Percentiles rank a stretch among this genome's conserved stretches.
Evolutionary conservation across 2,888 invertebrate genomes (phyloP).

Genomic region (Melikaiella ostensackeni): DNA sequence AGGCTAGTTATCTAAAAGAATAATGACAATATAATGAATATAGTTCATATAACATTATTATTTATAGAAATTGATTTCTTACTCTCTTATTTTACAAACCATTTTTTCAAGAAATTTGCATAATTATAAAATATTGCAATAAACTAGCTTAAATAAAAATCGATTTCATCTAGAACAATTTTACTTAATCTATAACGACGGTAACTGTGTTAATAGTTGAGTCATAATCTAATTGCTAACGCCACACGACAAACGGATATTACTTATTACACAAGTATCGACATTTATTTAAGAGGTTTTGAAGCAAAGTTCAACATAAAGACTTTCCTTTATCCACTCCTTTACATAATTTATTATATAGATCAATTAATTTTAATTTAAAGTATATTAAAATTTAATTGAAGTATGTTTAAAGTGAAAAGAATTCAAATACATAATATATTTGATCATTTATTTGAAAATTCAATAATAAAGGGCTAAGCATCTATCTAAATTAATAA

Average conservation of each 20-base stretch:
- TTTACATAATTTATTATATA: not conserved
- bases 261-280: constrained; percentile 22
- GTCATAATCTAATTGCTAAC: constrained; percentile 32
- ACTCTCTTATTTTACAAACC: not conserved
- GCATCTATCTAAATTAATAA: too few species aligned
- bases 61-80: not conserved
- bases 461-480: too few species aligned
- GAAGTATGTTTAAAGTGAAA: too few species aligned
- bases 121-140: not conserved
- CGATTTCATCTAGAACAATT: not conserved
- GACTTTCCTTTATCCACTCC: too few species aligned
- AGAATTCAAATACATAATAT: too few species aligned
- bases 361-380: not conserved
- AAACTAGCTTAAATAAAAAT: not conserved
- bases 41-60: not conserved
- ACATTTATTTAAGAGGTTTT: not conserved
- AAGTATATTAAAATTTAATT: too few species aligned
- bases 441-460: too few species aligned
- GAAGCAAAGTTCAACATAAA: not conserved
- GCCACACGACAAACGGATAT: constrained; percentile 27
- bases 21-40: too few species aligned
- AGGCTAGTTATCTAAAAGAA: not conserved
- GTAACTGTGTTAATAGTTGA: not conserved
- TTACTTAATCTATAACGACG: not conserved
- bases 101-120: not conserved